Evolutionary conservation across 2,888 invertebrate genomes (phyloP), one percentile per base, ranked within the genome.

Genomic region (Dilophus febrilis): DNA sequence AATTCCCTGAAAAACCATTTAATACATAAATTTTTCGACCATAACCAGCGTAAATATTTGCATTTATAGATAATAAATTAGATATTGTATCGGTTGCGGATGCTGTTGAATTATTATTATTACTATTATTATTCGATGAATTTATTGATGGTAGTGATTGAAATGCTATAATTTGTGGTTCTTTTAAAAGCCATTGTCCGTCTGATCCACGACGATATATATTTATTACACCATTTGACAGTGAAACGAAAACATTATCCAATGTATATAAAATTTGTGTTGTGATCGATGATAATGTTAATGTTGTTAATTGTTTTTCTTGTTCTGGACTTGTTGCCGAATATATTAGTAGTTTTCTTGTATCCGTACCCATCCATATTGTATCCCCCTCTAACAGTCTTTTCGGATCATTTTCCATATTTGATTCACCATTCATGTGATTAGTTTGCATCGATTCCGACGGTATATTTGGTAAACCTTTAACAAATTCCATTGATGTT

Each of bases 291-390:
- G 76, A 67, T 1, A 83, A 78, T 1, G 69, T 62, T 14, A 78
- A 74, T 50, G 71, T 76, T 4, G 74, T 75, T 8, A 83, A 61
- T 51, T 79, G 77, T 52, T 83, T 81, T 49, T 83, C 82, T 51
- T 79, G 81, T 57, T 88, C 87, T 0, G 85, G 84, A 54, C 86
- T 86, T n/a, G 77, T 68, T 3, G 84, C 87, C 22, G 82, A 78
- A 59, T 84, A 86, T 43, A 88, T 68, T 39, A 87, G 70, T 40
- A 88, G 69, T 54, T 81, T 80, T 51, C 80, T 74, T 50, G 81
- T 81, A 49, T 83, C 83, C 8, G 90, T 90, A 40, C 87, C 90
- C 70, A 92, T 79, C 91, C 92, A 92, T n/a, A 92, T 83, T 37
- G 81, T 74, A 63, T 85, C 84, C 1, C 60, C 41, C 47, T 67